A percentile compares a stretch with the other conserved stretches of the same genome.
These are phyloP conservation scores for Coracias cyanogaster DNA, from an alignment of 2,797 vertebrate species.

Conservation along the genomic window DNA sequence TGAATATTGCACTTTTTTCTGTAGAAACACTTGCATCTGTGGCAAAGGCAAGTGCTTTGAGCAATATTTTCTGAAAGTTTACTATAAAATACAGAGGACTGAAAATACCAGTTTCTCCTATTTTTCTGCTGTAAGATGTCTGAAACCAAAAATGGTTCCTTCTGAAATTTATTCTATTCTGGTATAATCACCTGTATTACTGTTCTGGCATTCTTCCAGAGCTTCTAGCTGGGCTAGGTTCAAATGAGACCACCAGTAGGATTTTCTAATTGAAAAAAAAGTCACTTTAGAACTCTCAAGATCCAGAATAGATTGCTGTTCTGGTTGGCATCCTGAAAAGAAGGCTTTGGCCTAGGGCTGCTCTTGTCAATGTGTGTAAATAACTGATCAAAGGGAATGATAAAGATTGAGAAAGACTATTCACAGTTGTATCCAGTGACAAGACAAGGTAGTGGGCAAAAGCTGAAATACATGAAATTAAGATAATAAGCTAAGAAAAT, in stretches of 20 bases:
- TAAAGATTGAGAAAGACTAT: neutral
- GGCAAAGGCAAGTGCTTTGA: neutral
- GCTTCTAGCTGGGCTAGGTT: neutral
- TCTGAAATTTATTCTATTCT: neutral
- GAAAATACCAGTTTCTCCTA: neutral
- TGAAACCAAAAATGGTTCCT: neutral
- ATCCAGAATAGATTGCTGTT: neutral
- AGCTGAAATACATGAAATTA: neutral
- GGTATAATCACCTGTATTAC: neutral
- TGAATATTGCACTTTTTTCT: neutral
- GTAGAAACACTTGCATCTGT: neutral
- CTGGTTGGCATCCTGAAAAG: neutral
- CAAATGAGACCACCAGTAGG: neutral
- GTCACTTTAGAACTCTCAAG: neutral
- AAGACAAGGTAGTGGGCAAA: neutral
- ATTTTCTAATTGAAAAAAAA: neutral
- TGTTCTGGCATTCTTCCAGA: neutral
- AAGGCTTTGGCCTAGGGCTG: neutral
- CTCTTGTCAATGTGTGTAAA: neutral
- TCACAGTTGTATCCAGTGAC: neutral
- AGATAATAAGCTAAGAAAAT: too few species aligned
- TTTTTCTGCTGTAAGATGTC: neutral
- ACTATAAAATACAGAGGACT: neutral
- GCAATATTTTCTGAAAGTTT: neutral
- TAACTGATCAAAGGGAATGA: neutral